Evolutionary conservation across 2,888 invertebrate genomes (phyloP).

Genomic region (Macaria notata): DNA sequence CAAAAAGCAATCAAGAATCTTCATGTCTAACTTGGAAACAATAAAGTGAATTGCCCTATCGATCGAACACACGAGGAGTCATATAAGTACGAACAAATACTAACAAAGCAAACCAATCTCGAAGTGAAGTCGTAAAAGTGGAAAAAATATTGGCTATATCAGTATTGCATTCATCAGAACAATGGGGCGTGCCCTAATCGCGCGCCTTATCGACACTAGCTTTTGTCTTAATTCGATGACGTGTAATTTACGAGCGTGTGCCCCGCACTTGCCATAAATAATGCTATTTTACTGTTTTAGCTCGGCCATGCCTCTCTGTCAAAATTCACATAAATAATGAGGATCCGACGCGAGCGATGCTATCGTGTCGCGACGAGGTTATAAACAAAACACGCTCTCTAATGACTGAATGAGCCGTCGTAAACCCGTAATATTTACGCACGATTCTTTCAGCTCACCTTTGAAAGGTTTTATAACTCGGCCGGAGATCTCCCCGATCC

Average conservation of each 20-base stretch:
- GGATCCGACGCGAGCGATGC: slow-evolving; percentile 64
- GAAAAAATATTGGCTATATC: slow-evolving; percentile 67
- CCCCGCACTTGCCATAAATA: slow-evolving; percentile 71
- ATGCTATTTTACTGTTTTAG: slow-evolving; percentile 63
- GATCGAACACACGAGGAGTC: slow-evolving; percentile 13
- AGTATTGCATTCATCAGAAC: slow-evolving; percentile 66
- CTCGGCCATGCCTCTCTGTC: slow-evolving; percentile 61
- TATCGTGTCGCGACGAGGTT: slow-evolving; percentile 70
- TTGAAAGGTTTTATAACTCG: slow-evolving; percentile 75
- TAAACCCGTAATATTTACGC: slow-evolving; percentile 78
- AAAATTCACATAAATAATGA: slow-evolving; percentile 81
- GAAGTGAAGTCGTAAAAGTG: slow-evolving; percentile 64
- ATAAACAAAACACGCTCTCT: slow-evolving; percentile 73
- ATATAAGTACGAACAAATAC: slow-evolving; percentile 30
- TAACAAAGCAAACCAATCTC: slow-evolving; percentile 50
- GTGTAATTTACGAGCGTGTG: slow-evolving; percentile 66
- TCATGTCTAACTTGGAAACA: neutral
- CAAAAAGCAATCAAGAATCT: neutral
- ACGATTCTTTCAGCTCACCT: slow-evolving; percentile 73
- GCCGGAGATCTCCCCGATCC: slow-evolving; percentile 57
- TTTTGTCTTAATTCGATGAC: slow-evolving; percentile 79
- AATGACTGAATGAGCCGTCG: slow-evolving; percentile 78
- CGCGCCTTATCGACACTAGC: slow-evolving; percentile 65
- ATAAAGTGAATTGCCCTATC: slow-evolving; percentile 11
- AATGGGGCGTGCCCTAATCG: slow-evolving; percentile 69